A percentile compares a stretch with the other conserved stretches of the same genome.
These are phyloP conservation scores for Coryphaenoides rupestris DNA, from an alignment of 2,113 vertebrate species.

Conservation along the genomic window DNA sequence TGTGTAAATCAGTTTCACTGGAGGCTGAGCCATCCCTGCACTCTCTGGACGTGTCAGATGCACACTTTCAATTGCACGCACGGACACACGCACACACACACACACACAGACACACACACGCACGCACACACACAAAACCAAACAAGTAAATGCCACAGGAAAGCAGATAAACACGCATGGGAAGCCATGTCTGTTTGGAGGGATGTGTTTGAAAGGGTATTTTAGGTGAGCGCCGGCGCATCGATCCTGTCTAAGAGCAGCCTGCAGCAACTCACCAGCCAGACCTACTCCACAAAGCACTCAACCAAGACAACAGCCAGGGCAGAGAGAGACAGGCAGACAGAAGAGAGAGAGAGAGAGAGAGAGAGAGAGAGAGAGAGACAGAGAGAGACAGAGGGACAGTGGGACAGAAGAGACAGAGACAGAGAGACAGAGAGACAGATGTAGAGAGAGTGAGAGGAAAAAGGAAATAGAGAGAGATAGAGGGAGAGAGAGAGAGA, in stretches of 20 bases:
- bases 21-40: too few relatives aligned
- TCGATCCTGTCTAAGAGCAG: constrained; percentile 59
- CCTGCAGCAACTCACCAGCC: constrained; percentile 50
- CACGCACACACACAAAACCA: neutral
- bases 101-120: neutral
- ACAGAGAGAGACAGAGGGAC: neutral
- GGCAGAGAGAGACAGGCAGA: constrained; percentile 29
- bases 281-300: constrained; percentile 66
- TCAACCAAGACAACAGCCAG: constrained; percentile 49
- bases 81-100: neutral
- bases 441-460: too few relatives aligned
- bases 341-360: constrained; percentile 29
- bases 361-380: constrained; percentile 6
- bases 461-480: too few relatives aligned
- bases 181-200: too few relatives aligned
- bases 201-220: constrained; percentile 18
- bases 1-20: too few relatives aligned
- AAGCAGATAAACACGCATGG: too few relatives aligned
- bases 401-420: too few relatives aligned
- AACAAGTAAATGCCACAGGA: too few relatives aligned
- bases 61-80: neutral
- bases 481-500: too few relatives aligned
- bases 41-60: too few relatives aligned
- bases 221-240: constrained; percentile 42
- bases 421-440: too few relatives aligned